A percentile compares a stretch with the other conserved stretches of the same genome.
Conservation (phyloP, 2,113 vertebrate species). For the Acrocephalus kingi region DNA sequence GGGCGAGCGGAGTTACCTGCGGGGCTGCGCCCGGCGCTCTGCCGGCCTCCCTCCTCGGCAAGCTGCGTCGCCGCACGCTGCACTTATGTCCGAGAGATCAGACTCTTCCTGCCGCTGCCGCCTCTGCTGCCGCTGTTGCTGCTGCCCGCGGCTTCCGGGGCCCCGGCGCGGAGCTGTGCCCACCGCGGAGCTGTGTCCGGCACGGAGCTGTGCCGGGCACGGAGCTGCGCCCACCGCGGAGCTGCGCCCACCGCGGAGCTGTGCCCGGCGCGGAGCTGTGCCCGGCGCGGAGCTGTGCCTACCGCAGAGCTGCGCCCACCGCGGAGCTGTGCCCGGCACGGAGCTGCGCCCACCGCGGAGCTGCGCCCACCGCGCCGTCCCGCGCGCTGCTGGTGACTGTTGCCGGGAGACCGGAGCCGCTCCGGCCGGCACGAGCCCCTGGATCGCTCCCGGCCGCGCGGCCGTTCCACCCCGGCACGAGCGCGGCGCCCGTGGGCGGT, state of each 20-base stretch:
- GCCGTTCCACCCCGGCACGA: neutral
- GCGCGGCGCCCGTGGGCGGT: neutral
- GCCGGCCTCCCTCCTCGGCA: neutral
- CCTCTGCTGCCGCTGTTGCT: neutral
- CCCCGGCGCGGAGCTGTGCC: neutral
- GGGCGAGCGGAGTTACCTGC: neutral
- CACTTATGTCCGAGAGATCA: neutral
- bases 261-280: neutral
- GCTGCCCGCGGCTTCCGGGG: neutral
- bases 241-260: no score
- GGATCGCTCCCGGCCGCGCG: neutral
- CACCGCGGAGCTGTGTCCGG: neutral
- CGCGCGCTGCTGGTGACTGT: neutral
- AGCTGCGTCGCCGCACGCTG: neutral
- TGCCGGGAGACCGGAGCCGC: neutral
- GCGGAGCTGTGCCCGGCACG: no score
- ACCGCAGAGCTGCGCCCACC: no score
- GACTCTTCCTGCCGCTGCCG: neutral
- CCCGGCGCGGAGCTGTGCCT: neutral
- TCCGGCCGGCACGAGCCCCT: neutral
- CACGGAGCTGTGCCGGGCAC: neutral
- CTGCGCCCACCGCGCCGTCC: no score
- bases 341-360: no score
- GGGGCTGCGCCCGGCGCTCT: neutral
- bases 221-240: no score